Conservation (phyloP, 1,140 invertebrate genomes). For the Lasaia peninsularis region DNA sequence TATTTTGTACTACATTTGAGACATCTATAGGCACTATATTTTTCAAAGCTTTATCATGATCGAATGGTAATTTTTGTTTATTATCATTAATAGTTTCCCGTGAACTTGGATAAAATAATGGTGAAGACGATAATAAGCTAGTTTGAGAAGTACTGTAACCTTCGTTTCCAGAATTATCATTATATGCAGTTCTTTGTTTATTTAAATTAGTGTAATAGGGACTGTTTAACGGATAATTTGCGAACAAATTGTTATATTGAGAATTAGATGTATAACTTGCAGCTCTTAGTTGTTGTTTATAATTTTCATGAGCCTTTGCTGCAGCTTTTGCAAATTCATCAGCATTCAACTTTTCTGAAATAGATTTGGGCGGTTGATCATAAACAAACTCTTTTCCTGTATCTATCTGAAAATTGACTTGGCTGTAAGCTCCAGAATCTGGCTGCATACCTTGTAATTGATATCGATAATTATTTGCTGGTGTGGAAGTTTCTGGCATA, state of each 20-base stretch:
- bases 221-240: constrained; percentile 25
- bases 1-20: constrained; percentile 60
- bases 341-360: constrained; percentile 43
- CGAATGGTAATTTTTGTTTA: constrained; percentile 57
- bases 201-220: constrained; percentile 30
- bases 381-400: constrained; percentile 54
- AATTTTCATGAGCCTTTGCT: constrained; percentile 66
- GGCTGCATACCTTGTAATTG: constrained; percentile 37
- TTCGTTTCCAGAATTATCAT: constrained; percentile 33
- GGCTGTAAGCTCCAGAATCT: constrained; percentile 46
- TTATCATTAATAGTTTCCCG: constrained; percentile 42
- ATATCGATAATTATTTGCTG: constrained; percentile 41
- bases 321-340: constrained; percentile 69
- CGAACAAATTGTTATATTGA: constrained; percentile 28
- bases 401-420: constrained; percentile 67
- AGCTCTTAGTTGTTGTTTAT: constrained; percentile 49
- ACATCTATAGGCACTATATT: constrained; percentile 71
- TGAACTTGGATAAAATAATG: constrained; percentile 44
- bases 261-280: constrained; percentile 32
- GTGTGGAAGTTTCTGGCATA: constrained; percentile 42
- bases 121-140: constrained; percentile 56
- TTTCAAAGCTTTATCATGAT: constrained; percentile 72
- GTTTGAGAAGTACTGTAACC: constrained; percentile 41
- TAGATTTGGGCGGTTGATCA: constrained; percentile 53
- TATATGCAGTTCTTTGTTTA: constrained; percentile 43